Evolutionary conservation across 1,140 invertebrate species (phyloP), one percentile per base, ranked within the genome.

Genomic region (Drosophila hydei): DNA sequence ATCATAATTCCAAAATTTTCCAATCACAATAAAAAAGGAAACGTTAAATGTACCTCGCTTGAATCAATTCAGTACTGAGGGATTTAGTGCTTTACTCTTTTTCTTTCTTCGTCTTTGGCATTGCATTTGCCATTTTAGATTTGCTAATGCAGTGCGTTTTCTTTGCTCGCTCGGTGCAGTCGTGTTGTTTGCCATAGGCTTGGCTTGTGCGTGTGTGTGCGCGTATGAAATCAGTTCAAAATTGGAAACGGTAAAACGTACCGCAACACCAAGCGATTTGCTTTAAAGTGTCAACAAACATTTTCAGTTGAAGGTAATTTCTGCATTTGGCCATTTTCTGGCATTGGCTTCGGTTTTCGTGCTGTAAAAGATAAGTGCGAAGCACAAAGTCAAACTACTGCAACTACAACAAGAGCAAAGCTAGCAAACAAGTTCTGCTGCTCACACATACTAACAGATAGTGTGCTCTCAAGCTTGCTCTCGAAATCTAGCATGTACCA

Each of bases 371-470:
- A 36, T 30, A 50, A 43, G 36, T 18, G 9, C 16, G 73, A 73
- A 58, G 61, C 50, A 51, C 59, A 81, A 74, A 79, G 60, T 68
- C 48, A 60, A 58, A 45, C 19, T 19, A 36, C 21, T 51, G 18
- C 67, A 55, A 65, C n/a, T n/a, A n/a, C 33, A 72, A 36, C 36
- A 51, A 45, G 6, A 40, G 25, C 42, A 63, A 51, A 59, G 27
- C 40, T 51, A 51, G 45, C 51, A 84, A 85, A 85, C 80, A 65
- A 74, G 77, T 81, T 84, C 61, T 64, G 55, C 54, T 40, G 60
- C 60, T 47, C 63, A 55, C 71, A 67, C 60, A 70, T 38, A 62
- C 40, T 38, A 51, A 59, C 12, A 36, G 30, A 47, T 25, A 38
- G 9, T 21, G 38, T 55, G 43, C 51, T 59, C 58, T 45, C 30